Conservation (phyloP, 92 coral and sea anemone species). For the Umimayanthus chanpuru region DNA sequence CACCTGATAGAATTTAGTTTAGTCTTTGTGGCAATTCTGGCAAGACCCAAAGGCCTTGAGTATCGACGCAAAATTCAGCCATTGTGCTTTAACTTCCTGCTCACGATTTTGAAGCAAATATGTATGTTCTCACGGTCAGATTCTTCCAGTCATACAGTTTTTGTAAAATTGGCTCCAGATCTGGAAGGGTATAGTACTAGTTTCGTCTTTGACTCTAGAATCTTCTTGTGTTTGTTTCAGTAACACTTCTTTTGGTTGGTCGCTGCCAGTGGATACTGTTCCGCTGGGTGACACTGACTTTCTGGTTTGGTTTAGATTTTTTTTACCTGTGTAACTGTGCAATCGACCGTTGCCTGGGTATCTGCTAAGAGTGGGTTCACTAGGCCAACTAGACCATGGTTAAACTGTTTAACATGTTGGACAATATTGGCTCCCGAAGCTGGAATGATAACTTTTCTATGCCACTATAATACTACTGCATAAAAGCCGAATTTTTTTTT, state of each 20-base stretch:
- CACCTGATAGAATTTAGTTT: not conserved
- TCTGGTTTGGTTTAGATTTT: conserved; percentile 35
- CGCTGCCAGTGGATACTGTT: conserved; percentile 29
- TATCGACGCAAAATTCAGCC: not conserved
- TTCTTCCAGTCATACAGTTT: conserved; percentile 27
- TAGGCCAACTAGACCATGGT: not conserved
- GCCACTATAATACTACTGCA: too few relatives aligned
- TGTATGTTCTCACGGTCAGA: conserved; percentile 29
- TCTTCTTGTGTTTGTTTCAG: conserved; percentile 25
- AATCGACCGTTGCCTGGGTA: conserved; percentile 12
- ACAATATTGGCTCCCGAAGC: too few relatives aligned
- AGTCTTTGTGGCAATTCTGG: conserved; percentile 13
- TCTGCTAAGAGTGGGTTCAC: not conserved
- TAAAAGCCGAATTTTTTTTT: too few relatives aligned
- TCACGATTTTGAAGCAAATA: conserved; percentile 11
- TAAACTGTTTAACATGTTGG: too few relatives aligned
- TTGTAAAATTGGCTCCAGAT: conserved; percentile 11
- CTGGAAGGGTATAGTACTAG: conserved; percentile 27
- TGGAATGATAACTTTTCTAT: too few relatives aligned
- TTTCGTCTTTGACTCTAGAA: conserved; percentile 27
- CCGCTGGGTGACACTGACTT: conserved; percentile 27
- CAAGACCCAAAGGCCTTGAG: conserved; percentile 2
- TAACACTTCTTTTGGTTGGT: conserved; percentile 6
- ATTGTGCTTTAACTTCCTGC: not conserved
- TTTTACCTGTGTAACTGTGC: conserved; percentile 12